Percentiles rank a stretch among this genome's conserved stretches.
Conservation (phyloP, 2,797 vertebrate species). For the Propithecus perrieri region DNA sequence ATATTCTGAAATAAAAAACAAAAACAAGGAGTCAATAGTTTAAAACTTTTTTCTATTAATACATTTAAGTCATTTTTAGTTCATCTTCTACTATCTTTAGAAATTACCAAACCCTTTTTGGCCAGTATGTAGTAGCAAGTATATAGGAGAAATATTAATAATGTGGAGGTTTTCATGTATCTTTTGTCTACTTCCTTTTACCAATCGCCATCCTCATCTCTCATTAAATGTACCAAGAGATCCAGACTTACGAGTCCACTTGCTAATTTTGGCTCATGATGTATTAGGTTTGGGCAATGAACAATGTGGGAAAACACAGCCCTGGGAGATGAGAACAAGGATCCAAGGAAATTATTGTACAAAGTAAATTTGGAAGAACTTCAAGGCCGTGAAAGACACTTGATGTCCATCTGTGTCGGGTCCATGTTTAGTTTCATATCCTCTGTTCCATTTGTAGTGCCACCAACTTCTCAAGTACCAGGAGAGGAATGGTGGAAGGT, state of each 20-base stretch:
- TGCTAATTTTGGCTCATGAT: background rate
- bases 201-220: background rate
- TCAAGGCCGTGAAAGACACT: slow-evolving; percentile 48
- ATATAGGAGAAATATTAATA: background rate
- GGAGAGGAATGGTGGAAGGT: slow-evolving; percentile 45
- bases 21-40: background rate
- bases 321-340: background rate
- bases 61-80: background rate
- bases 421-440: background rate
- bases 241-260: background rate
- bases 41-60: background rate
- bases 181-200: background rate
- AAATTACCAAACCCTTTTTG: background rate
- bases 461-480: slow-evolving; percentile 48
- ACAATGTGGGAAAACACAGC: background rate
- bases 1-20: no score
- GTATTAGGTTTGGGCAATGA: background rate
- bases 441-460: slow-evolving; percentile 29
- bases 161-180: background rate
- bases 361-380: slow-evolving; percentile 45
- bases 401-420: slow-evolving; percentile 49
- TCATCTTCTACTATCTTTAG: background rate
- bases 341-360: background rate
- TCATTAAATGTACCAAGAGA: background rate
- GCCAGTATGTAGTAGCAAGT: background rate